Conservation (phyloP, 2,888 invertebrate genomes). For the Teinopalpus imperialis region DNA sequence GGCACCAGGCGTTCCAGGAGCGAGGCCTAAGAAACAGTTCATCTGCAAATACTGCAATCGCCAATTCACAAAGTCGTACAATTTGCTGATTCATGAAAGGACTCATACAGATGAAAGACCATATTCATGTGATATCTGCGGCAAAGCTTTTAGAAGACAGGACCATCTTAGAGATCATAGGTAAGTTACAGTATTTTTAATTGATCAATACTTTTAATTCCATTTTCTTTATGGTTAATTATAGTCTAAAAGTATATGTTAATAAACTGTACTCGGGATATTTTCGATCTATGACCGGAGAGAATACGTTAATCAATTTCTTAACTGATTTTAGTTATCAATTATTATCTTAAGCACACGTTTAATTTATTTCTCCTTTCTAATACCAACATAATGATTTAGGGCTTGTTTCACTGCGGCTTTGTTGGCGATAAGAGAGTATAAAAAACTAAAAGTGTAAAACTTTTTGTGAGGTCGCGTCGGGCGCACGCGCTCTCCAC, state of each 20-base stretch:
- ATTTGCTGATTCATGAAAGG: slow-evolving; percentile 97
- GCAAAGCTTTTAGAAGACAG: slow-evolving; percentile 97
- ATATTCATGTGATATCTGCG: slow-evolving; percentile 97
- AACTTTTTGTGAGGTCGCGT: slow-evolving; percentile 80
- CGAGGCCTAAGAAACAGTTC: slow-evolving; percentile 91
- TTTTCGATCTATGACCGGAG: too few species aligned
- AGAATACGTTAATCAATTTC: slow-evolving; percentile 1
- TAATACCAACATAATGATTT: slow-evolving; percentile 70
- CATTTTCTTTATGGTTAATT: too few species aligned
- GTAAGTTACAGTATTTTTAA: slow-evolving; percentile 62
- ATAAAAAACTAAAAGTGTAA: slow-evolving; percentile 70
- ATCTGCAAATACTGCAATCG: slow-evolving; percentile 99
- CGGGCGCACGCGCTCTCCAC: slow-evolving; percentile 70
- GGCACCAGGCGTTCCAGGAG: slow-evolving; percentile 80
- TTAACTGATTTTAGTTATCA: slow-evolving; percentile 14
- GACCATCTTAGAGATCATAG: slow-evolving; percentile 96
- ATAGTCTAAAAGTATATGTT: too few species aligned
- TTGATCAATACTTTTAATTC: too few species aligned
- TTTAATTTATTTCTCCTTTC: slow-evolving; percentile 59
- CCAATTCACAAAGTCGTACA: slow-evolving; percentile 99
- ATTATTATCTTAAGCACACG: slow-evolving; percentile 41
- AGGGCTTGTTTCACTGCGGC: slow-evolving; percentile 61
- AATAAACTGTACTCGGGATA: too few species aligned
- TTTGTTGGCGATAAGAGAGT: slow-evolving; percentile 72
- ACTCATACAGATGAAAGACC: slow-evolving; percentile 98